These are phyloP conservation scores for Platichthys flesus DNA, from an alignment of 2,113 vertebrate species.

Conservation along the genomic window DNA sequence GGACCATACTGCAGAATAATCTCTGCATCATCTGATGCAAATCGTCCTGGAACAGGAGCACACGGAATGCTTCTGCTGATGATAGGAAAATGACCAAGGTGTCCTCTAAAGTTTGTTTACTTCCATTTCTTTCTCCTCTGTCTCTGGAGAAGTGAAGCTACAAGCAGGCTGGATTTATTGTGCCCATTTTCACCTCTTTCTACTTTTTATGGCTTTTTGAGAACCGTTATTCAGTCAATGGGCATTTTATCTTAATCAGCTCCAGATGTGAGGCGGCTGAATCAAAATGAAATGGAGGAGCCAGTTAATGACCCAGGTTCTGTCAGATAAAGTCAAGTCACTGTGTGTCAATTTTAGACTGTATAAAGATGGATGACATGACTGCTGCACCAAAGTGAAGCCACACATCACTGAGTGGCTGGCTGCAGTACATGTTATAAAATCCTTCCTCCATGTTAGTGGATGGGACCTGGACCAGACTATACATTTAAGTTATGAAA, in stretches of 20 bases:
- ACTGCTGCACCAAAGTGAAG: too few relatives aligned
- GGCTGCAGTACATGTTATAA: not conserved
- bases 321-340: not conserved
- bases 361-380: too few relatives aligned
- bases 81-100: slow-evolving; percentile 53
- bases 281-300: slow-evolving; percentile 2
- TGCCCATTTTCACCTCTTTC: slow-evolving; percentile 27
- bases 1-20: slow-evolving; percentile 28
- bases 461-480: not conserved
- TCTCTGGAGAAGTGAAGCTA: slow-evolving; percentile 1
- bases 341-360: too few relatives aligned
- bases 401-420: too few relatives aligned
- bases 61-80: slow-evolving; percentile 49
- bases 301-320: not conserved
- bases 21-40: slow-evolving; percentile 52
- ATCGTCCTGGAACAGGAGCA: slow-evolving; percentile 22
- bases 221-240: slow-evolving; percentile 37
- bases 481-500: not conserved
- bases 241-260: slow-evolving; percentile 31
- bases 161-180: slow-evolving; percentile 13
- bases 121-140: not conserved
- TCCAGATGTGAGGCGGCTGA: slow-evolving; percentile 15
- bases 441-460: not conserved
- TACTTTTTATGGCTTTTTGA: slow-evolving; percentile 33
- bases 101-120: slow-evolving; percentile 67